Base-by-base conservation (phyloP, 2,113 vertebrate genomes). In the Bucco capensis region DNA sequence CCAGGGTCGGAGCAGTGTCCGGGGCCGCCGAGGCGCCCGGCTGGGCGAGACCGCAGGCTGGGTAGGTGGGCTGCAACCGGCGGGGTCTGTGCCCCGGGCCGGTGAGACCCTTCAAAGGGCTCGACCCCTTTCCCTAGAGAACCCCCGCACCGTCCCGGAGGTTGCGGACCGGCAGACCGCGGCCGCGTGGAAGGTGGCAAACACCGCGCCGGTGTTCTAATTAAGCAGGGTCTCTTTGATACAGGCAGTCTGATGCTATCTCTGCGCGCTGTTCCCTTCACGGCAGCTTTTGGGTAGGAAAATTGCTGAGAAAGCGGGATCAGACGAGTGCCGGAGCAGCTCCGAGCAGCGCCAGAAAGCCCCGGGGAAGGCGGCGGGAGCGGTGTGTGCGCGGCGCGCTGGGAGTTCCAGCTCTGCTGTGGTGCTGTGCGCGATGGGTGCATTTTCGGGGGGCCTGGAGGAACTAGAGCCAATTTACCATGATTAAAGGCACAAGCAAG, bases 401-500 rank as follows among this genome's bases (percentile, higher is more conserved):
- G 79, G 92, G 92, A 83, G 83, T 6, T 83, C 80, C 5, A 49
- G 19, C 78, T 37, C 70, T 4, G 53, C 89, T 53, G 79, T 8
- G 83, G 54, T 76, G 93, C 83, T 64, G 69, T 33, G 62, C 83
- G 72, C 87, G 71, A 75, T 13, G 79, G n/a, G 62, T 2, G 76
- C 53, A 31, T 91, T 89, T 89, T 94, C 74, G 92, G 92, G 92
- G 90, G 90, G 93, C 88, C 95, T 37, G 88, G 27, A 94, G 93
- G 88, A 96, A 65, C 62, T 57, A n/a, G 57, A 92, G 70, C 69
- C 92, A 84, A 94, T 96, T 94, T 95, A 82, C 88, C 53, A 82
- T 93, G 93, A 95, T 96, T 95, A 96, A 96, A 96, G 93, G 88
- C 92, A 64, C 66, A 87, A 90, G 93, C 95, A 62, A 54, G 65